These are phyloP conservation scores for Megamerina dolium DNA, from an alignment of 2,888 invertebrate genomes.

Conservation along the genomic window DNA sequence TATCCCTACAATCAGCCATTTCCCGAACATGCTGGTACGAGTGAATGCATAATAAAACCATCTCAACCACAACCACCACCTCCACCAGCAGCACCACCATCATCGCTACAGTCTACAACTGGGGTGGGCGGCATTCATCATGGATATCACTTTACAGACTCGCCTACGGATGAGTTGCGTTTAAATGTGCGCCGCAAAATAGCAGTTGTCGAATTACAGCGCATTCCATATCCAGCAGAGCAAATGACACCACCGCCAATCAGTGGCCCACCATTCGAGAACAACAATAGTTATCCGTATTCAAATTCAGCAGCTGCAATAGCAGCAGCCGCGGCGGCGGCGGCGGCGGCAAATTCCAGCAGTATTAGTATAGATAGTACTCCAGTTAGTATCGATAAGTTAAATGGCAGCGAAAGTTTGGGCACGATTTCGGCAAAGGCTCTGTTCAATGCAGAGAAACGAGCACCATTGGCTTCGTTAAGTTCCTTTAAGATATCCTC, in stretches of 20 bases:
- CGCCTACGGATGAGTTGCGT: slow-evolving; percentile 41
- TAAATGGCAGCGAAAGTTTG: slow-evolving; percentile 38
- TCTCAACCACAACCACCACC: slow-evolving; percentile 5
- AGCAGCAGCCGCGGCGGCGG: slow-evolving; percentile 33
- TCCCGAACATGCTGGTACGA: slow-evolving; percentile 10
- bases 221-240: slow-evolving; percentile 16
- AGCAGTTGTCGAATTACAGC: slow-evolving; percentile 38
- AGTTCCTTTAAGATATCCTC: slow-evolving; percentile 71
- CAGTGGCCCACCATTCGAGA: slow-evolving; percentile 22
- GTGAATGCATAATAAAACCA: neutral
- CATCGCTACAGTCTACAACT: too few relatives aligned
- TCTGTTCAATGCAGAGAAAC: slow-evolving; percentile 44
- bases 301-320: slow-evolving; percentile 30
- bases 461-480: slow-evolving; percentile 74
- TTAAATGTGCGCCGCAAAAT: slow-evolving; percentile 41
- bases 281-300: slow-evolving; percentile 39
- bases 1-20: slow-evolving; percentile 38
- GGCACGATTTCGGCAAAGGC: slow-evolving; percentile 42
- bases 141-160: slow-evolving; percentile 34
- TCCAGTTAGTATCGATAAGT: slow-evolving; percentile 34
- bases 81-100: slow-evolving; percentile 17
- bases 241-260: slow-evolving; percentile 19
- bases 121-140: slow-evolving; percentile 28
- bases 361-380: slow-evolving; percentile 42
- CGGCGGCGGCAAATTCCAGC: slow-evolving; percentile 32